Evolutionary conservation across 35 echinoderm and acorn worm genomes (phyloP), one percentile per base, ranked within the genome.

Genomic region (Holothuria glaberrima): DNA sequence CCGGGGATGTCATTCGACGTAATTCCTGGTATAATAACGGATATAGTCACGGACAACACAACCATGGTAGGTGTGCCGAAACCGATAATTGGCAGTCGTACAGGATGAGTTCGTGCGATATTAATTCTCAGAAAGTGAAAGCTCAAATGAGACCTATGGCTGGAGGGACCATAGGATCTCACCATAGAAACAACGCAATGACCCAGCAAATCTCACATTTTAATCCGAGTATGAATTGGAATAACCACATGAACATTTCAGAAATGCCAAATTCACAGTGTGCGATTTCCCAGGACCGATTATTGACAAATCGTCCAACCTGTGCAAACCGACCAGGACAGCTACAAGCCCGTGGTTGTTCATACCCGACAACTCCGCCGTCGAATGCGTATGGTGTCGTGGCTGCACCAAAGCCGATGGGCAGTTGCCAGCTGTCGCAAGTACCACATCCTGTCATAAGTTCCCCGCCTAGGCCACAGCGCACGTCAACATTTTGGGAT

Each of bases 351-450:
- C 80, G 26, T 28, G 59, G 12, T 6, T 62, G 80, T n/a, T 32
- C 80, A 4, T 84, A 62, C 31, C 80, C 80, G 5, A 20, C 80
- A 12, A 84, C 80, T 21, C 80, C 80, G 25, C 56, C 80, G 22
- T 27, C 80, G 12, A 54, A 84, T n/a, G 26, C 80, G 6, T 12
- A 50, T 25, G 22, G 58, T 20, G 18, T 14, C 34, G 34, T 22
- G 41, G 27, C 22, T 12, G 30, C 57, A n/a, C 0, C 22, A 18
- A 84, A 59, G 0, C 50, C 50, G 50, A 54, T 54, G 50, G 50
- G 50, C 50, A 84, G 80, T 56, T 84, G 80, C 33, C 54, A 61
- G 35, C 80, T 84, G 1, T 21, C 80, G 22, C 80, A 60, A 54
- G 29, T 84, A 5, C 80, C 41, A 20, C 30, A 36, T 6, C 80